Percentiles rank a stretch among this genome's conserved stretches.
These are phyloP conservation scores for Trachelipus rathkii DNA, from an alignment of 1,140 invertebrate genomes.

Conservation along the genomic window DNA sequence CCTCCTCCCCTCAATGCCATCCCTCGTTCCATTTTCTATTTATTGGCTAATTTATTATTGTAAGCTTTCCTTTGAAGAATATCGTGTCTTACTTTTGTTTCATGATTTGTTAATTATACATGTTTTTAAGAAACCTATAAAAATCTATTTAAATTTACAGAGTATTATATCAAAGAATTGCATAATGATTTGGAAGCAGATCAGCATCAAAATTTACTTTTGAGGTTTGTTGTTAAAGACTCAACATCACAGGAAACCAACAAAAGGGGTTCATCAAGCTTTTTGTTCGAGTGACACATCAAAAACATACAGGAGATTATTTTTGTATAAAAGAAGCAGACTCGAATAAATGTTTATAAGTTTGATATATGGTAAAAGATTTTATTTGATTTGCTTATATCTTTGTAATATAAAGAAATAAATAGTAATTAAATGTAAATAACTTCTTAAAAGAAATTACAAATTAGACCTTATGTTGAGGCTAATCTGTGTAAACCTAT, in stretches of 20 bases:
- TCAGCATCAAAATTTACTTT: constrained; percentile 74
- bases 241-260: constrained; percentile 61
- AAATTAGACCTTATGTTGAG: too few relatives aligned
- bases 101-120: too few relatives aligned
- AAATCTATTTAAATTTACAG: constrained; percentile 49
- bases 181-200: constrained; percentile 56
- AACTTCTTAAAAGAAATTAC: too few relatives aligned
- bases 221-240: constrained; percentile 77
- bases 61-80: too few relatives aligned
- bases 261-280: constrained; percentile 84
- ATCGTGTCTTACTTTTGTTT: too few relatives aligned
- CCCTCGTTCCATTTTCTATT: too few relatives aligned
- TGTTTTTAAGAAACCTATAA: too few relatives aligned
- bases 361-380: constrained; percentile 78
- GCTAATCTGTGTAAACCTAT: too few relatives aligned
- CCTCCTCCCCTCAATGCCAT: too few relatives aligned
- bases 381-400: not conserved
- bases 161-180: constrained; percentile 67
- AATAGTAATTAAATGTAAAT: too few relatives aligned
- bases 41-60: too few relatives aligned
- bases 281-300: constrained; percentile 75
- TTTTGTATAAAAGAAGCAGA: constrained; percentile 91
- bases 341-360: constrained; percentile 72
- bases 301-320: constrained; percentile 73
- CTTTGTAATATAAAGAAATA: too few relatives aligned